Conservation (phyloP, 2,113 vertebrate genomes). For the Paralichthys olivaceus region DNA sequence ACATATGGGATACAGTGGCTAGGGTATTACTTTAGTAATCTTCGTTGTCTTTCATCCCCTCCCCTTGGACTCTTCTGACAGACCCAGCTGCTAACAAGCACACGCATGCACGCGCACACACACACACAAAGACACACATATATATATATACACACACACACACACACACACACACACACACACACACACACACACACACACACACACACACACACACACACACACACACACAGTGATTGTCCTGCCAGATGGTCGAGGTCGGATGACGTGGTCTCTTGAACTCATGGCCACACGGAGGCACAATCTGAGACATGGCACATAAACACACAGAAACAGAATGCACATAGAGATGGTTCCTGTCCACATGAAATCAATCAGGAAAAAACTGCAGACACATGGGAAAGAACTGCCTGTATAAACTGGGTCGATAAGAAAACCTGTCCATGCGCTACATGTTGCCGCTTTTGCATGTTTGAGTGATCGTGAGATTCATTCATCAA, state of each 20-base stretch:
- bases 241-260: constrained; percentile 69
- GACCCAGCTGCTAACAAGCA: constrained; percentile 41
- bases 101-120: constrained; percentile 17
- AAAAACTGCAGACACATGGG: background rate
- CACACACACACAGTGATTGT: constrained; percentile 58
- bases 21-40: constrained; percentile 36
- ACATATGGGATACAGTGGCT: constrained; percentile 56
- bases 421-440: background rate
- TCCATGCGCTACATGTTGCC: background rate
- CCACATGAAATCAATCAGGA: constrained; percentile 2
- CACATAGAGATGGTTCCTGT: background rate
- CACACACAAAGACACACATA: constrained; percentile 26
- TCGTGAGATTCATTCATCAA: constrained; percentile 6
- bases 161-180: constrained; percentile 33
- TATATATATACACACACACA: constrained; percentile 33
- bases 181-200: constrained; percentile 34
- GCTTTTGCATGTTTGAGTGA: background rate
- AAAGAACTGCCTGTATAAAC: background rate
- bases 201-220: constrained; percentile 33
- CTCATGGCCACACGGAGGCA: constrained; percentile 59
- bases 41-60: constrained; percentile 45
- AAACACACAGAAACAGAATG: constrained; percentile 11
- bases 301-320: constrained; percentile 43
- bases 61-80: constrained; percentile 35
- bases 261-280: constrained; percentile 69